Conservation (phyloP, 2,888 invertebrate genomes). For the Aspidapion aeneum region DNA sequence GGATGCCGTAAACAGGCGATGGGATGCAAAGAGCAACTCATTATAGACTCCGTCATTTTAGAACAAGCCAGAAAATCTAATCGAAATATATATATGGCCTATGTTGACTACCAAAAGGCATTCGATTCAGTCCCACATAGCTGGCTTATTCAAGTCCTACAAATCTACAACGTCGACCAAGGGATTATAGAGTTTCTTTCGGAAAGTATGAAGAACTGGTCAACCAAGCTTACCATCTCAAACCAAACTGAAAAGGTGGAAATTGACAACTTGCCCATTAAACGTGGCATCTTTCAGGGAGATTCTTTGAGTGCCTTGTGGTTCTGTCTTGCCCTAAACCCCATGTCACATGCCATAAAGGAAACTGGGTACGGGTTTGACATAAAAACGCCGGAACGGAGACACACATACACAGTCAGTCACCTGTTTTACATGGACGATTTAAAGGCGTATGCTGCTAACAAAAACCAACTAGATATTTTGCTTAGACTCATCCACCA, state of each 20-base stretch:
- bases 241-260: neutral
- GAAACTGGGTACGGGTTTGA: neutral
- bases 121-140: conserved; percentile 9
- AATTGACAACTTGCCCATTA: neutral
- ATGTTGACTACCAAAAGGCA: conserved; percentile 5
- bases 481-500: neutral
- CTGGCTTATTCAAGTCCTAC: neutral
- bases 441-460: neutral
- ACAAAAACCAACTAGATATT: neutral
- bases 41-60: too few species aligned
- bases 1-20: neutral
- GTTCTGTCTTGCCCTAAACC: conserved; percentile 2
- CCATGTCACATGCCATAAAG: neutral
- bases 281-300: conserved; percentile 3
- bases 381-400: neutral
- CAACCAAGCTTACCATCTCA: neutral
- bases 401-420: too few species aligned
- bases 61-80: neutral
- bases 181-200: neutral
- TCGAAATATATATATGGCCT: conserved; percentile 4
- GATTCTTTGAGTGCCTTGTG: neutral
- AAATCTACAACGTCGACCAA: neutral
- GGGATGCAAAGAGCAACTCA: neutral
- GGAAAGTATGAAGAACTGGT: neutral
- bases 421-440: conserved; percentile 6